phyloP scores from a whole-genome alignment of 2,113 vertebrate species.

The Colinus virginianus region DNA sequence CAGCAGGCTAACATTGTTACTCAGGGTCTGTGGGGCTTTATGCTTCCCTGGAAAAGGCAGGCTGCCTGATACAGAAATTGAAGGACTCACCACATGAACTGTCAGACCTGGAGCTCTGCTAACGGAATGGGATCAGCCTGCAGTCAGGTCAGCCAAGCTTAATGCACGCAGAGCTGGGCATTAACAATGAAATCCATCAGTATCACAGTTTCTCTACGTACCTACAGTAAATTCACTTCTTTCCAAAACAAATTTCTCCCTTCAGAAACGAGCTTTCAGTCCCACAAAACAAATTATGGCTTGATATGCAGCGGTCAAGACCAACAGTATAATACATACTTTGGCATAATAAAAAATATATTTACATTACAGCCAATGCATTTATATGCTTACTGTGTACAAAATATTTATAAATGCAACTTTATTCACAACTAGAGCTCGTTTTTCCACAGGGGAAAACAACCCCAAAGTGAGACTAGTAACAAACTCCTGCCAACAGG shows the following conservation, averaged over 20 bases:
- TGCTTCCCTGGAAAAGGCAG: accelerated
- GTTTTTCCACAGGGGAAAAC: conserved; percentile 30
- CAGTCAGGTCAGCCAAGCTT: conserved; percentile 9
- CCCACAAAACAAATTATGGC: conserved; percentile 46
- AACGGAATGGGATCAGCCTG: not conserved
- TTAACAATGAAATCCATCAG: not conserved
- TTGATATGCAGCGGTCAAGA: conserved; percentile 58
- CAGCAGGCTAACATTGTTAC: not conserved
- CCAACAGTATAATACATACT: conserved; percentile 63
- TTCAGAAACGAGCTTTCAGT: conserved; percentile 35
- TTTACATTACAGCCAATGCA: conserved; percentile 77
- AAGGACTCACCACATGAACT: not conserved
- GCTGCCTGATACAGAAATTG: not conserved
- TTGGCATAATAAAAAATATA: conserved; percentile 80
- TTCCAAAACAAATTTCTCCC: conserved; percentile 20
- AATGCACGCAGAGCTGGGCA: not conserved
- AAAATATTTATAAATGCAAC: conserved; percentile 83
- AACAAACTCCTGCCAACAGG: conserved; percentile 18
- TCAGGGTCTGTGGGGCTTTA: not conserved
- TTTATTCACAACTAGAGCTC: conserved; percentile 78
- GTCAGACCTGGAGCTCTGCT: not conserved
- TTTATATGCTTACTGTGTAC: conserved; percentile 74
- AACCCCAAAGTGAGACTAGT: conserved; percentile 31
- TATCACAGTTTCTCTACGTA: conserved; percentile 3
- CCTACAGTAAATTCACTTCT: conserved; percentile 1